These are phyloP conservation scores for Aviceda subcristata DNA, from an alignment of 2,113 vertebrate genomes.

Conservation along the genomic window DNA sequence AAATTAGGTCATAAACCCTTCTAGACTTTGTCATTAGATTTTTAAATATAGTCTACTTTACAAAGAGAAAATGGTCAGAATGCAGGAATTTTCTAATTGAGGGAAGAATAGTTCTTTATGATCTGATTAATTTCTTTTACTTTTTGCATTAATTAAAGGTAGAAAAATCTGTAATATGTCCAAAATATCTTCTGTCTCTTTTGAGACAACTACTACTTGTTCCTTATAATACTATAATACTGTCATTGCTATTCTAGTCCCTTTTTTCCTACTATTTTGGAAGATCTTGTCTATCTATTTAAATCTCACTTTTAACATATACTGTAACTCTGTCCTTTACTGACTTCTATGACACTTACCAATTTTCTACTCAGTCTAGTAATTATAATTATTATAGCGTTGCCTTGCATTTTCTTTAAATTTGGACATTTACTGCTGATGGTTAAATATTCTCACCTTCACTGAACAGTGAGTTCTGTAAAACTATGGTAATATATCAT, in stretches of 20 bases:
- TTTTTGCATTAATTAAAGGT: neutral
- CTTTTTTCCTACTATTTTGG: neutral
- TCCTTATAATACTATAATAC: neutral
- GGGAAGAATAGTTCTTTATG: neutral
- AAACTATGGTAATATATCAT: neutral
- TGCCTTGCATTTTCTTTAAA: neutral
- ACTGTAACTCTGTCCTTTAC: neutral
- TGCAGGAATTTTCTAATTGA: neutral
- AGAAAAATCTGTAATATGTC: neutral
- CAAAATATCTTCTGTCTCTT: neutral
- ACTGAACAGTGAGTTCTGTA: neutral
- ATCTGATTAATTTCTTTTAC: neutral
- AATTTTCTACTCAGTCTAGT: neutral
- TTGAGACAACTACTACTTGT: neutral
- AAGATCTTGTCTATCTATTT: neutral
- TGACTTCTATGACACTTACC: neutral
- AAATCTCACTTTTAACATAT: neutral
- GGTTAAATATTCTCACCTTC: neutral
- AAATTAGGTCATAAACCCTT: neutral
- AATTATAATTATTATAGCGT: neutral
- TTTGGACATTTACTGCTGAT: neutral
- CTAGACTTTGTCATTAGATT: neutral
- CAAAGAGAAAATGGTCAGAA: neutral
- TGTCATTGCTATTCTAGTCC: neutral
- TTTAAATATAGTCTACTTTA: neutral